Conservation (phyloP, 2,797 vertebrate species). For the Esox masquinongy region DNA sequence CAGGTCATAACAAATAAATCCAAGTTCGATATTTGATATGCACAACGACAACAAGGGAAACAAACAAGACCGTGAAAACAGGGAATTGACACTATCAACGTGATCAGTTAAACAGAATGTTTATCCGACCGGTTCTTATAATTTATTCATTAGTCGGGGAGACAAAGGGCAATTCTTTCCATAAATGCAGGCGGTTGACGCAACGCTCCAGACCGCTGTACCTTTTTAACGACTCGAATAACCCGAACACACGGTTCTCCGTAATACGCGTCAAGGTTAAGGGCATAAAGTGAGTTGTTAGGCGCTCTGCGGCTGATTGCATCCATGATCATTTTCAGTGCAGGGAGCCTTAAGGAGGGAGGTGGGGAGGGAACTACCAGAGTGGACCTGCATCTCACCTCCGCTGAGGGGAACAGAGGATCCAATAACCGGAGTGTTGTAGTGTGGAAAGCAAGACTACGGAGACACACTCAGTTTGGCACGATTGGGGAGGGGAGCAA, state of each 20-base stretch:
- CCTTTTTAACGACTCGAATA: background rate
- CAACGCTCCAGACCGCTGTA: background rate
- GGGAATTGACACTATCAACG: background rate
- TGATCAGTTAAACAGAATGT: background rate
- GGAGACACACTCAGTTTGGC: conserved; percentile 57
- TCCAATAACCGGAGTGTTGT: conserved; percentile 30
- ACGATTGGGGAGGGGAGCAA: conserved; percentile 57
- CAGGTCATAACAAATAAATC: background rate
- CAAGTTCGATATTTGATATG: background rate
- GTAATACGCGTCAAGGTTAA: background rate
- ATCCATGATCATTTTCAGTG: background rate
- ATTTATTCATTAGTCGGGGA: background rate
- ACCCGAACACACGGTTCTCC: background rate
- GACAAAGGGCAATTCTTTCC: background rate
- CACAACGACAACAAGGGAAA: background rate
- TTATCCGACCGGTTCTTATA: background rate
- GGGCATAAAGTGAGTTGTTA: background rate
- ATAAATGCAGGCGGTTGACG: background rate
- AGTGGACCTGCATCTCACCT: background rate
- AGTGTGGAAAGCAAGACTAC: conserved; percentile 49
- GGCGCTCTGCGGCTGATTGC: background rate
- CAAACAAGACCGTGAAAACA: background rate
- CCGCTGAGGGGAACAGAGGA: background rate
- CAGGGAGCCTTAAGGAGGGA: conserved; percentile 2
- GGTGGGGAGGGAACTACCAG: background rate